Evolutionary conservation across 2,113 vertebrate genomes (phyloP), one percentile per base, ranked within the genome.

Genomic region (Oceanodroma tethys): DNA sequence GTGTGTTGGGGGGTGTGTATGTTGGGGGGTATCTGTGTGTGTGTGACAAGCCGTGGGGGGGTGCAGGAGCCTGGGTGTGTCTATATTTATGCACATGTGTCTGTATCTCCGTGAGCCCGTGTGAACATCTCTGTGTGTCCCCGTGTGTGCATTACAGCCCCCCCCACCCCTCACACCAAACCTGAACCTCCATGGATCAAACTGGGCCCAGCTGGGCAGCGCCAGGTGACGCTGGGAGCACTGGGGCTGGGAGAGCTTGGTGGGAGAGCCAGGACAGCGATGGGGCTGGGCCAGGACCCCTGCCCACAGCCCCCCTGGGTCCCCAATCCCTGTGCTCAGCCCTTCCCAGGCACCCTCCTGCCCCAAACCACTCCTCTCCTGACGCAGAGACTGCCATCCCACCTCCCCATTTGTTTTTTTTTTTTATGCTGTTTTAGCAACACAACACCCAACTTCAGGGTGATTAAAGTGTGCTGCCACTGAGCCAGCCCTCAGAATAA

Each of bases 391-490:
- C 21, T 48, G 53, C 36, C 60, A 36, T 36, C 40, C 58, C 2
- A 0, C 25, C 34, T 63, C 48, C 23, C 11, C 4, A 1, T 63
- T n/a, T 21, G 18, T 19, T 9, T 19, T 45, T 14, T 40, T 29
- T 63, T 83, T 78, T 68, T 6, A 50, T 76, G 59, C 72, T 63
- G 65, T 74, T 95, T 91, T 59, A 92, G 50, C 72, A 91, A 45
- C 68, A 52, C 23, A 58, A 43, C 70, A 21, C 20, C 68, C 63
- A 40, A 73, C 75, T 78, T 95, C 86, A 92, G 63, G 22, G 48
- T 86, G 75, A 92, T 81, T 85, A 20, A 96, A 95, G 27, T n/a
- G n/a, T n/a, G n/a, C n/a, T n/a, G n/a, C n/a, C 83, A 74, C 58
- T 32, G 83, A 81, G 79, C 81, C 13, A 12, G 42, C 17, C 62